Conservation (phyloP, 2,888 invertebrate species). For the Diloba caeruleocephala region DNA sequence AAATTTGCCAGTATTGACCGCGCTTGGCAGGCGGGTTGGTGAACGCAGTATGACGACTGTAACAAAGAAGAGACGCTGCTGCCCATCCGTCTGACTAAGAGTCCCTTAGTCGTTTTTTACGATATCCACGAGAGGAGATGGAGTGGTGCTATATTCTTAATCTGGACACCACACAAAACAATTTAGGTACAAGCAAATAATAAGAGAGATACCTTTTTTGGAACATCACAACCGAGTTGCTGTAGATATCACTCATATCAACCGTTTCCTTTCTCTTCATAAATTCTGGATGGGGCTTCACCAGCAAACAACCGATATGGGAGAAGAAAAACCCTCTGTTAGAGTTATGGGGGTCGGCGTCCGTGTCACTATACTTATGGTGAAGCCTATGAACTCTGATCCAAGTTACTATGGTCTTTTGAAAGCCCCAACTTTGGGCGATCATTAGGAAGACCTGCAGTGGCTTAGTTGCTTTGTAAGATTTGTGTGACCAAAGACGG, state of each 20-base stretch:
- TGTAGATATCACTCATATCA: conserved; percentile 91
- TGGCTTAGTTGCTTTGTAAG: conserved; percentile 60
- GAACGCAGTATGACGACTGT: no score
- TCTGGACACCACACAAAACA: no score
- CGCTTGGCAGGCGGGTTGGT: no score
- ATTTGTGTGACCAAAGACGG: conserved; percentile 59
- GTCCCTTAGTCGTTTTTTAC: no score
- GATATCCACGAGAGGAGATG: no score
- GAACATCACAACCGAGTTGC: conserved; percentile 91
- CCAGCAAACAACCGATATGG: no score
- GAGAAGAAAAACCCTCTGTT: conserved; percentile 94
- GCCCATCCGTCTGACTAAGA: no score
- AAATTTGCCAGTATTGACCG: no score
- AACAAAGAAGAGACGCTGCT: conserved; percentile 20
- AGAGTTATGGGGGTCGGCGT: conserved; percentile 91
- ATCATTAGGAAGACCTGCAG: conserved; percentile 61
- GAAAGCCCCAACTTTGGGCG: conserved; percentile 58
- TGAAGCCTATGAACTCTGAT: conserved; percentile 60
- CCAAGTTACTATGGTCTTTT: no score
- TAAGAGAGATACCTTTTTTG: conserved; percentile 92
- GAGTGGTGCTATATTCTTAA: no score
- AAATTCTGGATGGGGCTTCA: conserved; percentile 93
- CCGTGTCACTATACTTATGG: conserved; percentile 84
- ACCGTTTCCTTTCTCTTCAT: conserved; percentile 91
- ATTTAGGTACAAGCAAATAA: no score